Evolutionary conservation across 2,888 invertebrate genomes (phyloP).

Genomic region (Sinhomidia bicolor): DNA sequence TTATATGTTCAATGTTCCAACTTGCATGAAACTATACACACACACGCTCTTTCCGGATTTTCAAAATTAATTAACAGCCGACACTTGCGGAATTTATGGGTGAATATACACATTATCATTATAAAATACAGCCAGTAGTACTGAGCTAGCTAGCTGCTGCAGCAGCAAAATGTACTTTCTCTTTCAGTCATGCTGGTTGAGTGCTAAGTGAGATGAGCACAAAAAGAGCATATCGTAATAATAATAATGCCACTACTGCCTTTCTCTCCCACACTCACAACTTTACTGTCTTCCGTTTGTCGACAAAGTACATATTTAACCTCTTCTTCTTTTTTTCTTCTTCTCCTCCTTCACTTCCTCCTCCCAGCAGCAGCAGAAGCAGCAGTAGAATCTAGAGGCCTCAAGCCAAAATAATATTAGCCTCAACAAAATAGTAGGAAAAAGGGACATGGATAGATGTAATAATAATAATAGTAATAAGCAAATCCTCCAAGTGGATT

Average conservation of each 20-base stretch:
- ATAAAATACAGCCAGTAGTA: no score
- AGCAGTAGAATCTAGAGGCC: no score
- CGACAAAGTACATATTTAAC: no score
- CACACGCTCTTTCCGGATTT: conserved; percentile 45
- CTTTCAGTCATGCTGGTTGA: neutral
- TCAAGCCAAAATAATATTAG: no score
- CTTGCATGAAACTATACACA: neutral
- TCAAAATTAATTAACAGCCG: conserved; percentile 70
- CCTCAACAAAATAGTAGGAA: neutral
- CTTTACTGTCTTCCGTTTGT: neutral
- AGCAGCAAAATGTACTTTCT: neutral
- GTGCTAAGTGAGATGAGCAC: neutral
- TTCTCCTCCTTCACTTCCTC: no score
- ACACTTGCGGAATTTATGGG: conserved; percentile 67
- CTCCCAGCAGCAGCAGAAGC: no score
- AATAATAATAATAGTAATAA: no score
- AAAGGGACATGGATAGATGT: neutral
- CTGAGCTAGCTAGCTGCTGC: no score
- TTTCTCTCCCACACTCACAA: neutral
- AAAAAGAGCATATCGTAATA: neutral
- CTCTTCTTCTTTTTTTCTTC: no score
- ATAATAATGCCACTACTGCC: neutral
- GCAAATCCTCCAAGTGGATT: no score
- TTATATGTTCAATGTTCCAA: neutral
- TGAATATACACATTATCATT: neutral